These are phyloP conservation scores for Turritopsis dohrnii DNA, from an alignment of 30 jellyfish, hydroid and myxozoan species.

Conservation along the genomic window DNA sequence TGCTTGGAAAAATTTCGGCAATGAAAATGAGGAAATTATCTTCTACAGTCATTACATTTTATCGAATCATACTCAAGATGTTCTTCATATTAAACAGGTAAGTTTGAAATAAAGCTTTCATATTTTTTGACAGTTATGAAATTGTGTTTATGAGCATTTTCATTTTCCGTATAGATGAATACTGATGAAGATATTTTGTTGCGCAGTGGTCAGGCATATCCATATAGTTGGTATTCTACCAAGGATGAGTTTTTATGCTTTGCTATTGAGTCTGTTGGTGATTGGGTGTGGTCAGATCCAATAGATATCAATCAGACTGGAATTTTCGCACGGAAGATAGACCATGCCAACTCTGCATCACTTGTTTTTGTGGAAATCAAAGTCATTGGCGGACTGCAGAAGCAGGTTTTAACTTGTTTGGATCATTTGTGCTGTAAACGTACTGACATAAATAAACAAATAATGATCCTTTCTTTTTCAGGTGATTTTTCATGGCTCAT, in stretches of 20 bases:
- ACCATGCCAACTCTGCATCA: not conserved
- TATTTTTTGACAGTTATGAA: constrained; percentile 20
- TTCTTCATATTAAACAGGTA: constrained; percentile 84
- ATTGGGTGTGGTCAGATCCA: constrained; percentile 78
- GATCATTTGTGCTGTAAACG: not conserved
- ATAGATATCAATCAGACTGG: constrained; percentile 42
- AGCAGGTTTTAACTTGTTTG: constrained; percentile 58
- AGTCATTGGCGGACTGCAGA: constrained; percentile 64
- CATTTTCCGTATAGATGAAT: constrained; percentile 38
- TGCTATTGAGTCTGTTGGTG: constrained; percentile 73
- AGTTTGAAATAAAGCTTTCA: constrained; percentile 43
- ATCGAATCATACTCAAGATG: constrained; percentile 84
- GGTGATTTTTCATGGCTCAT: constrained; percentile 60
- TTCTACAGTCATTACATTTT: constrained; percentile 53
- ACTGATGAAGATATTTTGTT: constrained; percentile 69
- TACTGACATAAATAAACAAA: too few relatives aligned
- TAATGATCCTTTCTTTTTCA: too few relatives aligned
- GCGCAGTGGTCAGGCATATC: constrained; percentile 89
- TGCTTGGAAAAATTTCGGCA: constrained; percentile 30
- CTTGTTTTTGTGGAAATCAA: constrained; percentile 38
- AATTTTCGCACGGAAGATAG: constrained; percentile 45
- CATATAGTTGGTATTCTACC: constrained; percentile 78
- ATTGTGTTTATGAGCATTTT: constrained; percentile 10
- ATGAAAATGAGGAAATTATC: constrained; percentile 9
- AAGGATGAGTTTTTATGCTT: constrained; percentile 40